phyloP scores from a whole-genome alignment of 2,888 invertebrate genomes.

The Sphinx pinastri region DNA sequence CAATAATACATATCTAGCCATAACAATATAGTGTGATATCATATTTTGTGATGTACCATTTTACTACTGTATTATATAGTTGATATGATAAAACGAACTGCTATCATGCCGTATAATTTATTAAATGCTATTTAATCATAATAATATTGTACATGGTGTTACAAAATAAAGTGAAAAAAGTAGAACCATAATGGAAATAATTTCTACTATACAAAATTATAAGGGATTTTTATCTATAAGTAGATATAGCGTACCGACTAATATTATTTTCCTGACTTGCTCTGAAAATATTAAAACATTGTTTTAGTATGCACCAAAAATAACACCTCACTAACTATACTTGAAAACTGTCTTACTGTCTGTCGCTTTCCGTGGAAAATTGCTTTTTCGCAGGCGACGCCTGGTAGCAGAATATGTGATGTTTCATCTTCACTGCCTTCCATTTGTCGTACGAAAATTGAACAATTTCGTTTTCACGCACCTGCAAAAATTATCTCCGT shows the following conservation, averaged over 20 bases:
- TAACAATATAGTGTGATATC: background rate
- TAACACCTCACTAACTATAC: constrained; percentile 25
- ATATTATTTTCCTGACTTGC: constrained; percentile 81
- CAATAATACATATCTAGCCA: background rate
- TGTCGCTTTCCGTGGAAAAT: constrained; percentile 90
- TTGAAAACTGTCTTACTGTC: constrained; percentile 65
- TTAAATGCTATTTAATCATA: background rate
- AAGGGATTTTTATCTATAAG: constrained; percentile 25
- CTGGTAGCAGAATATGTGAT: constrained; percentile 94
- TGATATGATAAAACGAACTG: background rate
- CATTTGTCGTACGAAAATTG: constrained; percentile 93
- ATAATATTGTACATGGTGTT: background rate
- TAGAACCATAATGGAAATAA: background rate
- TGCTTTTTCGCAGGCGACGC: constrained; percentile 92
- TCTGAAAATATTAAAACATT: constrained; percentile 69
- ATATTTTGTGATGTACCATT: too few relatives aligned
- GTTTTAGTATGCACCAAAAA: constrained; percentile 35
- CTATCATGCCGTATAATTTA: too few relatives aligned
- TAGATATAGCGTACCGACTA: constrained; percentile 67
- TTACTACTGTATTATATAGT: background rate
- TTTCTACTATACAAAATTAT: constrained; percentile 9
- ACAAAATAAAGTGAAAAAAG: background rate
- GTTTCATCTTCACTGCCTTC: constrained; percentile 93
- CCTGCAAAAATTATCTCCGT: constrained; percentile 61
- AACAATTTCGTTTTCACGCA: constrained; percentile 92